These are phyloP conservation scores for Xiphophorus couchianus DNA, from an alignment of 2,113 vertebrate genomes.

Conservation along the genomic window DNA sequence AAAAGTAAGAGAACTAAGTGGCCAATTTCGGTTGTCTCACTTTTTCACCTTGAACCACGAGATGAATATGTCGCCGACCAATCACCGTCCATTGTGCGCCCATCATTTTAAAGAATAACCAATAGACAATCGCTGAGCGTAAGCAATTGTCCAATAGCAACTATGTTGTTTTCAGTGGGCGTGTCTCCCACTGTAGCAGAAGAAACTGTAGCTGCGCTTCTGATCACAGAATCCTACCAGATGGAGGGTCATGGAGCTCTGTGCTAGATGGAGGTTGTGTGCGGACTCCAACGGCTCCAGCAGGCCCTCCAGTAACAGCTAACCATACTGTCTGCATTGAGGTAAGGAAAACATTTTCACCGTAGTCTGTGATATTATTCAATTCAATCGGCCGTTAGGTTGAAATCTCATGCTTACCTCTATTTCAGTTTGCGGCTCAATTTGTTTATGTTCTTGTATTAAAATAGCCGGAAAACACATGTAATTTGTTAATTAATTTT, in stretches of 20 bases:
- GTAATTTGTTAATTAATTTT: not conserved
- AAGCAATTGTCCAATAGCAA: conserved; percentile 64
- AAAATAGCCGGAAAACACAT: too few species aligned
- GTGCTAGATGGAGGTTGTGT: not conserved
- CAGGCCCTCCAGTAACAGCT: not conserved
- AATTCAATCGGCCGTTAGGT: too few species aligned
- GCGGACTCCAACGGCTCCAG: not conserved
- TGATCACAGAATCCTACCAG: conserved; percentile 23
- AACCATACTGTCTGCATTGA: too few species aligned
- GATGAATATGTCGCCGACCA: conserved; percentile 47
- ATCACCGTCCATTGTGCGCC: conserved; percentile 34
- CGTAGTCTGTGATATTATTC: too few species aligned
- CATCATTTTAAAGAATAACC: conserved; percentile 34
- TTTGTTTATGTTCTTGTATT: too few species aligned
- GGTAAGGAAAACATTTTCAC: too few species aligned
- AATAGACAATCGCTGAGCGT: conserved; percentile 32
- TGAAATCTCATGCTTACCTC: too few species aligned
- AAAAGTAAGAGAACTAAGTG: not conserved
- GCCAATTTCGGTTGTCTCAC: too few species aligned
- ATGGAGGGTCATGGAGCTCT: conserved; percentile 7
- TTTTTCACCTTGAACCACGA: not conserved
- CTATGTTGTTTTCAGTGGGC: conserved; percentile 27
- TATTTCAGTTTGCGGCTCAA: too few species aligned
- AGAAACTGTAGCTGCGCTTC: conserved; percentile 9
- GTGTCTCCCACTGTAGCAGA: conserved; percentile 24